Evolutionary conservation across 2,888 invertebrate genomes (phyloP), one percentile per base, ranked within the genome.

Genomic region (Horisme vitalbata): DNA sequence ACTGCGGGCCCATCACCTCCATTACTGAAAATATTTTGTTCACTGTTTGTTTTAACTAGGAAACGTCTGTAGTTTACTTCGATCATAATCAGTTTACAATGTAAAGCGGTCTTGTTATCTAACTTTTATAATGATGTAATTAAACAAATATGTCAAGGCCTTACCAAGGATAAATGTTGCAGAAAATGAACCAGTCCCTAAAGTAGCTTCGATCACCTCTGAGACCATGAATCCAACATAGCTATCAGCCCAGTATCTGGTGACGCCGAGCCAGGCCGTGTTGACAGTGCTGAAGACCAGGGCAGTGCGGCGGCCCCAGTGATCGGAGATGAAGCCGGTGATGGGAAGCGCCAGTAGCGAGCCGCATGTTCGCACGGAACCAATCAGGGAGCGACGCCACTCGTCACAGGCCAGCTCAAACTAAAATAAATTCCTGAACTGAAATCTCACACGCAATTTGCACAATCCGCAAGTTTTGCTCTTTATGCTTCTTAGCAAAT

Each of bases 331-430:
- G 52, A 90, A 91, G 13, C 95, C 95, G 0, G 93, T 91, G 46
- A 94, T 78, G 0, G 94, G 93, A 44, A 94, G 81, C 5, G 93
- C 93, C 39, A 94, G 78, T 47, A 95, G 91, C 36, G 93, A 93
- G 1, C 94, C 95, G 31, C 93, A 78, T 61, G 92, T 94, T 75
- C 91, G 93, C 1, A 94, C 79, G 2, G 94, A 94, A 1, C 95
- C 95, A 3, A 94, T 92, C 53, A 95, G 68, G 0, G 94, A 91
- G 33, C 94, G 82, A 61, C 93, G 91, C 94, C 94, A 95, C 50
- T 92, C 90, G 44, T 92, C 89, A 57, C 94, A 94, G n/a, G 92
- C 92, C 3, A 94, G 74, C 57, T 90, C 83, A 64, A 92, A 94
- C 94, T 15, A n/a, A 15, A 5, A 4, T 15, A 4, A 15, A 15